phyloP scores from a whole-genome alignment of 2,113 vertebrate genomes.

The Tretioscincus oriximinensis region DNA sequence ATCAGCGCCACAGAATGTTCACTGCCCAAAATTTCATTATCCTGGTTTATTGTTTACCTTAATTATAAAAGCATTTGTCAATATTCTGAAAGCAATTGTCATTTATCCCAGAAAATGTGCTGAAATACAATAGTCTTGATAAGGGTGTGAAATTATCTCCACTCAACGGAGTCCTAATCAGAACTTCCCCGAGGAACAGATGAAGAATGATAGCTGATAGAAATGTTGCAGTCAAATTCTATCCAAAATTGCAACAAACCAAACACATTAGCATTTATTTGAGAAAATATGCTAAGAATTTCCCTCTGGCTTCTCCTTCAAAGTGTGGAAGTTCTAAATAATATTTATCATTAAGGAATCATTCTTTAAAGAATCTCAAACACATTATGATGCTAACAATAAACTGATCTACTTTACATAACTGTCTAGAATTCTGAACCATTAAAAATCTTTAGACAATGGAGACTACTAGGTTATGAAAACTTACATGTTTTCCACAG shows the following conservation, averaged over 20 bases:
- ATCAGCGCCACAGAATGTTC: not conserved
- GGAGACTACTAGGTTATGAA: not conserved
- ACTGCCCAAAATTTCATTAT: not conserved
- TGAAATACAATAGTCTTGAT: not conserved
- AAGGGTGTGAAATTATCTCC: not conserved
- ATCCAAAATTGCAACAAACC: not conserved
- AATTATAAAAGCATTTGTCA: slow-evolving; percentile 11
- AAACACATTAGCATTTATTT: not conserved
- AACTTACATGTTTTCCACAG: not conserved
- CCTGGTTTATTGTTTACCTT: slow-evolving; percentile 12
- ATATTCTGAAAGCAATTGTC: slow-evolving; percentile 2
- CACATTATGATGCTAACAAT: not conserved
- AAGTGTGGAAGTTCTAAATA: too few relatives aligned
- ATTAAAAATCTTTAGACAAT: not conserved
- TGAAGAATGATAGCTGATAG: not conserved
- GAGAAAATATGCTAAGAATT: not conserved
- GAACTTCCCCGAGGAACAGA: not conserved
- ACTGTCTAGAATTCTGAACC: not conserved
- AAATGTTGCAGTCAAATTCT: not conserved
- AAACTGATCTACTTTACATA: not conserved
- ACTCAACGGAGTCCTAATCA: not conserved
- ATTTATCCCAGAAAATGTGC: not conserved
- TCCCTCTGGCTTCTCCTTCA: too few relatives aligned
- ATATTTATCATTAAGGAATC: not conserved
- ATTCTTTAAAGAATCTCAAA: not conserved